phyloP scores from a whole-genome alignment of 1,140 invertebrate genomes.

The Drosophila takahashii region DNA sequence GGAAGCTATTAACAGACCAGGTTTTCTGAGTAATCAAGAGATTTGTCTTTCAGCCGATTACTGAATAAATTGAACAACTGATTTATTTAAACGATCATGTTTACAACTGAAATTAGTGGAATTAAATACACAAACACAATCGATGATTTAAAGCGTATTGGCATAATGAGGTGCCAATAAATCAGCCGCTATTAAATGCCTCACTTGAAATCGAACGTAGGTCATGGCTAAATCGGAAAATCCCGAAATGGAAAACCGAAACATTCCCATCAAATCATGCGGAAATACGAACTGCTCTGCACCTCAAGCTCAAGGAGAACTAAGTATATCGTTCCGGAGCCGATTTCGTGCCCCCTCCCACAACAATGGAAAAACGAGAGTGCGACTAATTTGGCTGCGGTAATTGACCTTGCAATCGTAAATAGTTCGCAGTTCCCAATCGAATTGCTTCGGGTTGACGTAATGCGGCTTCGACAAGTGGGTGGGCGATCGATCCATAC shows the following conservation, averaged over 20 bases:
- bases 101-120: slow-evolving; percentile 15
- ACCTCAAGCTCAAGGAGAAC: slow-evolving; percentile 60
- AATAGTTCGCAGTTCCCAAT: slow-evolving; percentile 57
- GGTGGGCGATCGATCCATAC: slow-evolving; percentile 25
- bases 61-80: slow-evolving; percentile 15
- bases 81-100: slow-evolving; percentile 21
- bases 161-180: slow-evolving; percentile 36
- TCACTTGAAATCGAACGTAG: slow-evolving; percentile 42
- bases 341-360: slow-evolving; percentile 24
- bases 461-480: slow-evolving; percentile 67
- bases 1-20: slow-evolving; percentile 21
- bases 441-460: slow-evolving; percentile 69
- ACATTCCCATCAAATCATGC: slow-evolving; percentile 73
- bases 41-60: slow-evolving; percentile 2
- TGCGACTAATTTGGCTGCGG: slow-evolving; percentile 64
- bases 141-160: not conserved
- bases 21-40: not conserved
- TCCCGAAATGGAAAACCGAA: slow-evolving; percentile 44
- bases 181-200: too few relatives aligned
- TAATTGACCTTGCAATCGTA: slow-evolving; percentile 67
- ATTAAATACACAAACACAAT: slow-evolving; percentile 4
- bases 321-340: slow-evolving; percentile 32
- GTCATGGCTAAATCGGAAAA: slow-evolving; percentile 43
- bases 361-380: slow-evolving; percentile 39
- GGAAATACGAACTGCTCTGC: slow-evolving; percentile 51